These are phyloP conservation scores for Polymixis lichenea DNA, from an alignment of 2,888 invertebrate genomes.

Conservation along the genomic window DNA sequence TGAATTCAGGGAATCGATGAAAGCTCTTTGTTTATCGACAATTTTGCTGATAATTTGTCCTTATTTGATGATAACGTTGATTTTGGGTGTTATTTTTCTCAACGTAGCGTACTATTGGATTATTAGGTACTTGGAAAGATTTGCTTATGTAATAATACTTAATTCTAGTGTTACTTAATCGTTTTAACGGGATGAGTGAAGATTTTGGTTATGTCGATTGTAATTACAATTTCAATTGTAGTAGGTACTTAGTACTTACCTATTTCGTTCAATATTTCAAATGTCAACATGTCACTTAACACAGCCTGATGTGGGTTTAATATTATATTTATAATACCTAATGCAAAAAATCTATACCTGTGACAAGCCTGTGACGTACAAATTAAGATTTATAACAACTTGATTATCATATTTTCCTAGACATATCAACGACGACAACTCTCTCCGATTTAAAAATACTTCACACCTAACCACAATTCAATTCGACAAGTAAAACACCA, in stretches of 20 bases:
- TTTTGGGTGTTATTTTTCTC: not conserved
- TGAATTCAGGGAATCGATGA: constrained; percentile 22
- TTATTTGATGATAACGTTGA: not conserved
- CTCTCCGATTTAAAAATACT: not conserved
- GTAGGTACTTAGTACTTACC: too few relatives aligned
- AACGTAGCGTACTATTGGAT: not conserved
- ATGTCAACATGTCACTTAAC: too few relatives aligned
- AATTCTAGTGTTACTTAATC: not conserved
- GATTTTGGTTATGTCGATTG: not conserved
- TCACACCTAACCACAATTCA: not conserved
- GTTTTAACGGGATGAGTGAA: not conserved
- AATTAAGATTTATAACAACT: too few relatives aligned
- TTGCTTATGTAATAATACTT: not conserved
- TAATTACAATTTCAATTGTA: not conserved
- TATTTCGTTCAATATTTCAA: not conserved
- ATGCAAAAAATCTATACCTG: too few relatives aligned
- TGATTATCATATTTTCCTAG: too few relatives aligned
- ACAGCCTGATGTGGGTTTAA: too few relatives aligned
- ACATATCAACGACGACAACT: too few relatives aligned
- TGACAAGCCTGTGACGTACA: too few relatives aligned
- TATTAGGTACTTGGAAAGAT: not conserved
- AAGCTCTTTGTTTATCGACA: constrained; percentile 29
- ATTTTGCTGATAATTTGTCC: constrained; percentile 8
- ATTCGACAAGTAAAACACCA: constrained; percentile 9
- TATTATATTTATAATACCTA: too few relatives aligned